These are phyloP conservation scores for Dioctria linearis DNA, from an alignment of 2,888 invertebrate species.

Conservation along the genomic window DNA sequence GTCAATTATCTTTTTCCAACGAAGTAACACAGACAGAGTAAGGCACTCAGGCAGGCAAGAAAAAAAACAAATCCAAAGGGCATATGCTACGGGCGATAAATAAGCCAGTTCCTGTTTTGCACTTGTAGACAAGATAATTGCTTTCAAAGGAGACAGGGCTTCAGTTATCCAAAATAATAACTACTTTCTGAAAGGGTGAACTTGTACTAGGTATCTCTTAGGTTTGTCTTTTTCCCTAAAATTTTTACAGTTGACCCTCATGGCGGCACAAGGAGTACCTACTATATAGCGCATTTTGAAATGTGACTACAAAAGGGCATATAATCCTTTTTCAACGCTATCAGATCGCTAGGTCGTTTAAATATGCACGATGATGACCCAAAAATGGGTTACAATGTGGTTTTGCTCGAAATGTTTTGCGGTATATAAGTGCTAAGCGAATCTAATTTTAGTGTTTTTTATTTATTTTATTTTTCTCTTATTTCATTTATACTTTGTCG, in stretches of 20 bases:
- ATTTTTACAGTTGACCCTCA: conserved; percentile 15
- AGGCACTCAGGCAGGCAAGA: no score
- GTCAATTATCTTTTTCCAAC: no score
- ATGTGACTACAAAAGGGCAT: neutral
- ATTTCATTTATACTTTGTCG: neutral
- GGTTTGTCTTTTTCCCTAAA: neutral
- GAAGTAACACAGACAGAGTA: no score
- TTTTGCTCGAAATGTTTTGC: neutral
- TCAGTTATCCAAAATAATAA: conserved; percentile 38
- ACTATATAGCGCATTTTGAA: neutral
- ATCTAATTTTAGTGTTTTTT: neutral
- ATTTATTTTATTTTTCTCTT: conserved; percentile 7
- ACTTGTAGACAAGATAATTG: conserved; percentile 37
- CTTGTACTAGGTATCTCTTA: neutral
- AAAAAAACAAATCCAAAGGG: neutral
- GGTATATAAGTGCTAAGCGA: conserved; percentile 31
- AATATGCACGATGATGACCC: conserved; percentile 4
- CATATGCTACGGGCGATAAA: conserved; percentile 31
- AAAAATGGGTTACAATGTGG: conserved; percentile 37
- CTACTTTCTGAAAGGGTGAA: conserved; percentile 45
- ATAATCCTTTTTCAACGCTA: conserved; percentile 12
- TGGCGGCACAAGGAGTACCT: neutral
- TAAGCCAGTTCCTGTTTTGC: conserved; percentile 39
- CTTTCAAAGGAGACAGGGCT: conserved; percentile 11
- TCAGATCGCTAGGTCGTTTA: conserved; percentile 15